Conservation (phyloP, 2,113 vertebrate species). For the Gasterosteus nipponicus region DNA sequence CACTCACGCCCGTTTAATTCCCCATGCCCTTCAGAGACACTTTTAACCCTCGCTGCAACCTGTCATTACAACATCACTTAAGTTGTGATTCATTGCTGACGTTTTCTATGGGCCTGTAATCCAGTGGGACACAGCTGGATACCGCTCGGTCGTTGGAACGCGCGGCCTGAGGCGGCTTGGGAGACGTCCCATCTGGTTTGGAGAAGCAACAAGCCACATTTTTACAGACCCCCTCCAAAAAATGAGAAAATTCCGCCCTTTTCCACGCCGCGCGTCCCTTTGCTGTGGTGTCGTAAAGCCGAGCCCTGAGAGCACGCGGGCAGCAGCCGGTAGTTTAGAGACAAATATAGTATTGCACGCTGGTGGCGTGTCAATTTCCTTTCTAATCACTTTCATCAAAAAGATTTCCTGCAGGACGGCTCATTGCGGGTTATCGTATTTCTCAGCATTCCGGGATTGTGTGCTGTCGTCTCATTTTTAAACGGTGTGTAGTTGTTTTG, state of each 20-base stretch:
- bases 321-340: conserved; percentile 51
- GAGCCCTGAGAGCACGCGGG: conserved; percentile 28
- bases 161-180: conserved; percentile 53
- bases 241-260: conserved; percentile 51
- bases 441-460: neutral
- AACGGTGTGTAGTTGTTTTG: neutral
- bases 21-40: conserved; percentile 29
- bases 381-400: conserved; percentile 21
- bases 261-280: conserved; percentile 39
- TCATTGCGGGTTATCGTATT: neutral
- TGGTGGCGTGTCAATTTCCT: conserved; percentile 12
- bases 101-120: conserved; percentile 68
- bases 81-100: conserved; percentile 64
- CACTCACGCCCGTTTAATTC: conserved; percentile 17
- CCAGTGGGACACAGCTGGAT: conserved; percentile 59
- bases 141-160: conserved; percentile 54
- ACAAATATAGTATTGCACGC: conserved; percentile 55
- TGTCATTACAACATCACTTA: conserved; percentile 61
- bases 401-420: neutral
- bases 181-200: conserved; percentile 74
- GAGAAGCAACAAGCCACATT: conserved; percentile 65
- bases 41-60: conserved; percentile 30
- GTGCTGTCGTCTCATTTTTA: neutral
- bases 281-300: conserved; percentile 65
- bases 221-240: conserved; percentile 47